Base-by-base conservation (phyloP, 2,888 invertebrate species). In the Drosophila crucigera region DNA sequence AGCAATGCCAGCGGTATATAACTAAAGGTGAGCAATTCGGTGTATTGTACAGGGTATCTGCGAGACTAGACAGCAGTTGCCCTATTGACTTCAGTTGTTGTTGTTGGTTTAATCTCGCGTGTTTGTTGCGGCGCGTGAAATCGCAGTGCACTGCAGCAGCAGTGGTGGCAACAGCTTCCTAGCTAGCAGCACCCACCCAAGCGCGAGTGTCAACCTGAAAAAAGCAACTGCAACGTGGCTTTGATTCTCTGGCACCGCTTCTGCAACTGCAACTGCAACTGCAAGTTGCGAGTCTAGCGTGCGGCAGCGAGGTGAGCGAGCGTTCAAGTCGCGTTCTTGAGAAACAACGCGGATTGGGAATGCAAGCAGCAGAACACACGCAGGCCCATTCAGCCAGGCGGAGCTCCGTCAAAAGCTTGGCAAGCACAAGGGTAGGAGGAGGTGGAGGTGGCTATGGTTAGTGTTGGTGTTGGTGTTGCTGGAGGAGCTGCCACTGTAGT, bases 311-410 rank as follows among this genome's bases (percentile, higher is more conserved):
- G 77, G 77, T 73, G 61, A 90, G 78, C 64, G 59, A 88, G 76
- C 73, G 67, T 66, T 56, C 49, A 73, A 74, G 78, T 59, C 67
- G 73, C 78, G 85, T 83, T 91, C 85, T 84, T 87, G 83, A 84
- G 85, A 87, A 89, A 81, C 73, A 56, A 72, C 73, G 68, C 66
- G 64, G 67, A 82, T 58, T 73, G 78, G 79, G 80, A 83, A 83
- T 81, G 83, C 89, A 91, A 83, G 71, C 78, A 89, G 89, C 89
- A 90, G 88, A 89, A 90, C 88, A 81, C 90, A 91, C 90, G 88
- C 90, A 89, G 84, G 43, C 68, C 84, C 74, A 81, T 73, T 62
- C 81, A 86, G 68, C 75, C 91, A 79, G 73, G 67, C 75, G 76
- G 55, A 72, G 78, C 82, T 73, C 56, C 60, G 66, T 33, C 47